Evolutionary conservation across 30 jellyfish, hydroid and myxozoan genomes (phyloP), one percentile per base, ranked within the genome.

Genomic region (Pelagia noctiluca): DNA sequence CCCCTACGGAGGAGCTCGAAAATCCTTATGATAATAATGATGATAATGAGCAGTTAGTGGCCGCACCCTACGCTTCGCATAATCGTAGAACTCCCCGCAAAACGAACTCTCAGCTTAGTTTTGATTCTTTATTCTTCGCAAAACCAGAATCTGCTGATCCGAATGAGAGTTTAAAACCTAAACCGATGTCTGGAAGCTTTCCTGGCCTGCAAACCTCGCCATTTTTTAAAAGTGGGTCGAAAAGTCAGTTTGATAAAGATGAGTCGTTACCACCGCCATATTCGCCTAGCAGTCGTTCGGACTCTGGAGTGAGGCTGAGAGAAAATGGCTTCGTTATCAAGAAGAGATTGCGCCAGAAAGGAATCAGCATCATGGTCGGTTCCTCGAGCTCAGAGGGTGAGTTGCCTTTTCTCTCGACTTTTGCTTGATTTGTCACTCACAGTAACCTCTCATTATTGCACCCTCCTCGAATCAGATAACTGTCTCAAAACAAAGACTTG

Each of bases 361-460:
- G 97, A 65, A 82, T 90, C 78, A 90, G 97, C 66, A 90, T 90
- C 42, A 78, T 90, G 29, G 89, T 90, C 57, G 95, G 95, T 21
- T 83, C 95, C 16, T 83, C 95, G 19, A 90, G 97, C 49, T 90
- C 97, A 3, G 94, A 81, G 75, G 97, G 94, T 81, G 61, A 29
- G 76, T 71, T 46, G 65, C 30, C 21, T 4, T 75, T 71, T 31
- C 29, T 25, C 24, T 5, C 8, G 72, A 8, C 18, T 13, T 8
- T 23, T 11, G 72, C 24, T 57, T n/a, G 25, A 13, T 11, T 52
- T 12, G 30, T 52, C 25, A n/a, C 4, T n/a, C 0, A 3, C 25
- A 10, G 5, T 16, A 52, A n/a, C 68, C 68, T n/a, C n/a, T n/a
- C n/a, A n/a, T n/a, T n/a, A n/a, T n/a, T n/a, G n/a, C n/a, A n/a